phyloP scores from a whole-genome alignment of 1,140 invertebrate genomes.

The Mesaphorura yosii region DNA sequence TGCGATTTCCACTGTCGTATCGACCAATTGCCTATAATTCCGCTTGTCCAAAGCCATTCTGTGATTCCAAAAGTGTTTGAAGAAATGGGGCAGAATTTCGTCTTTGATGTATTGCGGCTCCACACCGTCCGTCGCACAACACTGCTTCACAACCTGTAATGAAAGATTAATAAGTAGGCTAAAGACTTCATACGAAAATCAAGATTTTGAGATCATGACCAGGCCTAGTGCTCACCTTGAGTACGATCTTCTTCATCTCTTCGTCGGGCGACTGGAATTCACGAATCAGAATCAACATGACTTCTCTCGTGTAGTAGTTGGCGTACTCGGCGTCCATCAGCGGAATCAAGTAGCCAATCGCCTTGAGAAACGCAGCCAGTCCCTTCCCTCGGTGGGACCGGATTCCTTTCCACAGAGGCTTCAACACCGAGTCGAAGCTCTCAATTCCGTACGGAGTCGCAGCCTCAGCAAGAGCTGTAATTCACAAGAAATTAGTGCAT shows the following conservation, averaged over 20 bases:
- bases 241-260: slow-evolving; percentile 99
- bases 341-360: slow-evolving; percentile 97
- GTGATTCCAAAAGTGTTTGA: slow-evolving; percentile 99
- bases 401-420: slow-evolving; percentile 94
- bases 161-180: slow-evolving; percentile 14
- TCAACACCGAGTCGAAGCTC: slow-evolving; percentile 97
- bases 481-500: no score
- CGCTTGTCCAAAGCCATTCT: slow-evolving; percentile 95
- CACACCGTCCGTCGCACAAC: slow-evolving; percentile 98
- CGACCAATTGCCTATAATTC: slow-evolving; percentile 95
- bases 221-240: slow-evolving; percentile 73
- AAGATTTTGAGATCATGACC: not conserved
- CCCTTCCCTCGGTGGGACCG: slow-evolving; percentile 95
- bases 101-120: slow-evolving; percentile 98
- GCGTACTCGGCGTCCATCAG: slow-evolving; percentile 99
- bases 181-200: not conserved
- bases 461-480: slow-evolving; percentile 90
- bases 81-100: slow-evolving; percentile 97
- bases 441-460: slow-evolving; percentile 99
- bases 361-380: slow-evolving; percentile 96
- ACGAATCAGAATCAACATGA: slow-evolving; percentile 97
- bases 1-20: slow-evolving; percentile 99
- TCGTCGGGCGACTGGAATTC: slow-evolving; percentile 99
- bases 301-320: slow-evolving; percentile 98
- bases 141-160: slow-evolving; percentile 93